Conservation (phyloP, 2,113 vertebrate genomes). For the Protobothrops mucrosquamatus region DNA sequence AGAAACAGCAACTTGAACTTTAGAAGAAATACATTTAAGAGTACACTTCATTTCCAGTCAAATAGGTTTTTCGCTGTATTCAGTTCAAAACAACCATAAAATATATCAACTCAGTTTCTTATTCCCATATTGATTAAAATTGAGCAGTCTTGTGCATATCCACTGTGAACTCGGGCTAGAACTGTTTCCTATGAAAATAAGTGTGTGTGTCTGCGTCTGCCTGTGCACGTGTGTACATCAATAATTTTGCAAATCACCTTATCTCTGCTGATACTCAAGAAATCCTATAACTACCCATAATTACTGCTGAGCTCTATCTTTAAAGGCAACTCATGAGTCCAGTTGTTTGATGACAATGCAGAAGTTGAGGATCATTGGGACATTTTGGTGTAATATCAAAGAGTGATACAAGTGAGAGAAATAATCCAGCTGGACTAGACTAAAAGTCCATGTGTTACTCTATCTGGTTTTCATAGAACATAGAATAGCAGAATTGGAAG, state of each 20-base stretch:
- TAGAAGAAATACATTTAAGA: rapidly evolving
- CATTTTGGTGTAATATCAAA: no score
- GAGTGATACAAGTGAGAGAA: not conserved
- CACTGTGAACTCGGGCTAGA: not conserved
- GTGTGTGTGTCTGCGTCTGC: not conserved
- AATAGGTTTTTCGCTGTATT: not conserved
- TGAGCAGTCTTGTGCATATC: not conserved
- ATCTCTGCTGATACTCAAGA: not conserved
- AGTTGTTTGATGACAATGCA: not conserved
- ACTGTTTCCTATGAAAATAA: not conserved
- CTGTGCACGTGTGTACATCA: not conserved
- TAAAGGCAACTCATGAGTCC: not conserved
- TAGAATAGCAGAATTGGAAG: not conserved
- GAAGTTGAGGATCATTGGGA: not conserved
- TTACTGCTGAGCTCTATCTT: not conserved
- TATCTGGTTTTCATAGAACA: not conserved
- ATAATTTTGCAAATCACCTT: not conserved
- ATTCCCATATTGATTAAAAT: not conserved
- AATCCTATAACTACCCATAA: not conserved
- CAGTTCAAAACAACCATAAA: not conserved
- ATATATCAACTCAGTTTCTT: not conserved
- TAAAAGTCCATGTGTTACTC: not conserved
- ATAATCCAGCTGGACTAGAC: not conserved
- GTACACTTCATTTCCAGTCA: conserved; percentile 6
- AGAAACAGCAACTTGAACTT: not conserved